Evolutionary conservation across 2,888 invertebrate species (phyloP).

Genomic region (Smittia aterrima): DNA sequence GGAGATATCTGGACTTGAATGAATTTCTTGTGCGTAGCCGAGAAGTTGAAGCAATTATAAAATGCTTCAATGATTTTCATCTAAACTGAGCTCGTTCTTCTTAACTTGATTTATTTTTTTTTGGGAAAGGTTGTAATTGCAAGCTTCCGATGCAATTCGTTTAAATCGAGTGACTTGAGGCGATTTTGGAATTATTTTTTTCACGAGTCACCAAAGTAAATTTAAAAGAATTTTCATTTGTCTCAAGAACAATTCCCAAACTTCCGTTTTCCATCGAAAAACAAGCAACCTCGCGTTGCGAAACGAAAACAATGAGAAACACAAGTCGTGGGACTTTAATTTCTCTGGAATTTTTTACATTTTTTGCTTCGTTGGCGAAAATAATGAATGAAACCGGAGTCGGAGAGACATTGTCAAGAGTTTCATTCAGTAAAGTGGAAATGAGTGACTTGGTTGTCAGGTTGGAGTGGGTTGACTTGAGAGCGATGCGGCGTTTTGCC

Average conservation of each 20-base stretch:
- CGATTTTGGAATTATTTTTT: too few relatives aligned
- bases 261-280: constrained; percentile 25
- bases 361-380: constrained; percentile 22
- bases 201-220: not conserved
- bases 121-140: too few relatives aligned
- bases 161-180: too few relatives aligned
- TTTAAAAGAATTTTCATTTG: not conserved
- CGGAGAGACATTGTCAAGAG: not conserved
- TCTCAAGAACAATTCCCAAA: not conserved
- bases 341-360: constrained; percentile 6
- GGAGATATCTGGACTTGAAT: not conserved
- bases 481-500: too few relatives aligned
- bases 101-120: too few relatives aligned
- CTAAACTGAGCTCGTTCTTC: too few relatives aligned
- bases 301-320: constrained; percentile 14
- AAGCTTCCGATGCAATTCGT: too few relatives aligned
- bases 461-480: not conserved
- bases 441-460: not conserved
- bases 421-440: constrained; percentile 12
- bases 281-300: not conserved
- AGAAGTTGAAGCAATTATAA: not conserved
- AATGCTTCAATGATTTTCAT: not conserved
- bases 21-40: not conserved
- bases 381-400: constrained; percentile 19
- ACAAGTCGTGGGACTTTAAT: constrained; percentile 1